Evolutionary conservation across 2,797 vertebrate genomes (phyloP), one percentile per base, ranked within the genome.

Genomic region (Hyperoplus immaculatus): DNA sequence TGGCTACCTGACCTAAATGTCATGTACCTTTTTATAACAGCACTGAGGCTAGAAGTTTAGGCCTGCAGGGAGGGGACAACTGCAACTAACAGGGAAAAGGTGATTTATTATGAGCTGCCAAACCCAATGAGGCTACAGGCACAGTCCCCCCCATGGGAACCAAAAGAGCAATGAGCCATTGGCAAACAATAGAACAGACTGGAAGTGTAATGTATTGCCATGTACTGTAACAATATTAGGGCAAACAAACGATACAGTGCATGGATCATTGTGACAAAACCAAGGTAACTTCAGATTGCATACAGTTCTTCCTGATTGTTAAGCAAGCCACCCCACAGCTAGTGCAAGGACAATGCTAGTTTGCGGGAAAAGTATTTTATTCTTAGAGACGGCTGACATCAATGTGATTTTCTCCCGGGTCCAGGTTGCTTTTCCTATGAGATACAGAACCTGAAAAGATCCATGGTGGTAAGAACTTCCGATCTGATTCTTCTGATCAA

Each of bases 41-140:
- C 18, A 21, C 8, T 29, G 18, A 64, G 72, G 53, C 63, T 59
- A 53, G 72, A 79, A 38, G 60, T 60, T 29, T 21, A 4, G 45
- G 70, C 54, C 36, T 75, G 13, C 6, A 18, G 69, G 73, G 74
- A 79, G 13, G 8, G 11, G 59, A 71, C 60, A 76, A 83, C 66
- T 63, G 60, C 58, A 79, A 55, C 77, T 54, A 29, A 62, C 75
- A 77, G 69, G 70, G 29, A 77, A 14, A 18, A 46, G 5, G 60
- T 68, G 82, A 89, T 88, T 72, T 45, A 83, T 80, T 85, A 47
- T 18, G 12, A 73, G 54, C 72, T 71, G 79, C 51, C 77, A 84
- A 43, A 83, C 36, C 49, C 57, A 75, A 50, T 72, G 56, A 66
- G 78, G 58, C 41, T 42, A 69, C 55, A 80, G 71, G 29, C 72